Evolutionary conservation across 2,888 invertebrate species (phyloP).

Genomic region (Mythimna vitellina): DNA sequence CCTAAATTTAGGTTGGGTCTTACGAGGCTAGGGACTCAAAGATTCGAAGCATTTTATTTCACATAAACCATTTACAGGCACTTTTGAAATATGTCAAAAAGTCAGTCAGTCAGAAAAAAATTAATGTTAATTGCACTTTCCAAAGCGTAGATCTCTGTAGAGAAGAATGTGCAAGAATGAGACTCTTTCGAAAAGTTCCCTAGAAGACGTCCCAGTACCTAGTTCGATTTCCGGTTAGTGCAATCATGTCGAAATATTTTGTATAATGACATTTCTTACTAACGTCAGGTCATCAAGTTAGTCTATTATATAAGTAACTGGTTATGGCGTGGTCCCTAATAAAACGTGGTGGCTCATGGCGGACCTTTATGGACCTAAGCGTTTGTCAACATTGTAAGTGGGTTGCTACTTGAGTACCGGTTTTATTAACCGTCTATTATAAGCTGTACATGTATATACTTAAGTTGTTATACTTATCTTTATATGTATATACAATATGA

Average conservation of each 20-base stretch:
- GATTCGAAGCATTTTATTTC: too few relatives aligned
- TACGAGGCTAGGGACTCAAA: too few relatives aligned
- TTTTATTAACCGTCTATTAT: not conserved
- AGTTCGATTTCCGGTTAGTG: conserved; percentile 17
- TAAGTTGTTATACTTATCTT: too few relatives aligned
- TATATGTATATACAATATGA: too few relatives aligned
- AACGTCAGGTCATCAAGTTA: not conserved
- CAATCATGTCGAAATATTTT: conserved; percentile 29
- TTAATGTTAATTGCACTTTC: too few relatives aligned
- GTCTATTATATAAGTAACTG: conserved; percentile 32
- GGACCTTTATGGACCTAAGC: conserved; percentile 33
- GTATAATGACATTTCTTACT: conserved; percentile 11
- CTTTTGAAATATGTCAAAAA: too few relatives aligned
- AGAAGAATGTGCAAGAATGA: too few relatives aligned
- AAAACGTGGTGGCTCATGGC: conserved; percentile 8
- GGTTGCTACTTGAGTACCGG: not conserved
- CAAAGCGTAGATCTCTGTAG: too few relatives aligned
- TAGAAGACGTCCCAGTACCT: not conserved
- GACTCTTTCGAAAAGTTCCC: too few relatives aligned
- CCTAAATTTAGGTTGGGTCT: too few relatives aligned
- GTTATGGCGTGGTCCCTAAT: conserved; percentile 25
- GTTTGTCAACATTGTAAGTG: conserved; percentile 40
- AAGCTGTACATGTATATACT: not conserved
- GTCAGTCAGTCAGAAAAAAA: too few relatives aligned
- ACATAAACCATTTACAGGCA: too few relatives aligned